phyloP scores from a whole-genome alignment of 1,140 invertebrate species.

The Conopomorpha cramerella region DNA sequence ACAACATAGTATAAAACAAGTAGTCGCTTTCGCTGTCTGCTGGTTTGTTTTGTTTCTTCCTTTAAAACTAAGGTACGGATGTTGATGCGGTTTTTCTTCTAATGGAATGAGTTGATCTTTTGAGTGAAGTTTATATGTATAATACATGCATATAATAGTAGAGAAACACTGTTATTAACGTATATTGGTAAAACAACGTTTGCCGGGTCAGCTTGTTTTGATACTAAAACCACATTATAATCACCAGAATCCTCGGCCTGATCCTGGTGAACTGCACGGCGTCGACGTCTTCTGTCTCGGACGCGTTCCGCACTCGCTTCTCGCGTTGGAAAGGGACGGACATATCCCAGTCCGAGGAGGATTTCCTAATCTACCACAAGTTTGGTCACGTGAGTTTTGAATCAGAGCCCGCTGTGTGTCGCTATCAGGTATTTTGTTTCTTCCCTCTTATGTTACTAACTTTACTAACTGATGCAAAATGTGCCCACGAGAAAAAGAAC shows the following conservation, averaged over 20 bases:
- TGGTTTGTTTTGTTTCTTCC: too few species aligned
- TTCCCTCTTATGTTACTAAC: constrained; percentile 21
- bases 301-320: constrained; percentile 85
- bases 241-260: constrained; percentile 74
- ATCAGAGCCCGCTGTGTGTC: constrained; percentile 19
- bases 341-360: constrained; percentile 78
- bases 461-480: constrained; percentile 8
- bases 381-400: constrained; percentile 83
- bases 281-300: constrained; percentile 84
- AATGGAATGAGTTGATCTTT: too few species aligned
- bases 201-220: too few species aligned
- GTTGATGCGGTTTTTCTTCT: too few species aligned
- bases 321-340: constrained; percentile 75
- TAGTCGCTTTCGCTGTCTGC: too few species aligned
- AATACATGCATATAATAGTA: too few species aligned
- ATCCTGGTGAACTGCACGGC: constrained; percentile 88
- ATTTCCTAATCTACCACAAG: constrained; percentile 86
- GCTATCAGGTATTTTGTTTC: constrained; percentile 36
- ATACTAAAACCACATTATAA: too few species aligned
- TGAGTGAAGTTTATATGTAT: too few species aligned
- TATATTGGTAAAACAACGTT: too few species aligned
- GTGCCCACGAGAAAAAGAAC: constrained; percentile 2
- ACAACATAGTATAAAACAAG: too few species aligned
- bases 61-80: too few species aligned
- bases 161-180: too few species aligned